A percentile compares a stretch with the other conserved stretches of the same genome.
Evolutionary conservation across 1,140 invertebrate species (phyloP).

Genomic region (Dermatophagoides farinae): DNA sequence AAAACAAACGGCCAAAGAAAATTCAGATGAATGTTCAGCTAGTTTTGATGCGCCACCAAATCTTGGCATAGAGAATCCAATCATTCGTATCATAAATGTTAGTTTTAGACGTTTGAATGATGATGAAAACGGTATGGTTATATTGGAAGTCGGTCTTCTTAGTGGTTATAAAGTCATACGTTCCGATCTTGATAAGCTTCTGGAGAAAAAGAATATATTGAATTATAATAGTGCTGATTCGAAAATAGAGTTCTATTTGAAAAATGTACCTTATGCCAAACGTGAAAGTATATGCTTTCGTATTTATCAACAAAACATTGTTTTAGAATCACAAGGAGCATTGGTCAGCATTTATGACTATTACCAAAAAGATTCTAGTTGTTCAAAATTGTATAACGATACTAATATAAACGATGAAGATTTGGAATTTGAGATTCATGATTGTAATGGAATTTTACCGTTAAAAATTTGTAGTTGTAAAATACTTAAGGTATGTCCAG

Average conservation of each 20-base stretch:
- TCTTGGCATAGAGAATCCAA: background rate
- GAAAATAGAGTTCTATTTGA: conserved; percentile 12
- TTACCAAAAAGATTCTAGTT: conserved; percentile 7
- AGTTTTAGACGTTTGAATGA: background rate
- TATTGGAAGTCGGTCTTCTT: conserved; percentile 25
- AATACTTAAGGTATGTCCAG: no score
- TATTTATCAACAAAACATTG: conserved; percentile 1
- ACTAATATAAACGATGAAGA: no score
- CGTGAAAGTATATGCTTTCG: conserved; percentile 10
- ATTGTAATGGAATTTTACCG: no score
- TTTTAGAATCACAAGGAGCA: conserved; percentile 12
- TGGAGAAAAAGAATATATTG: background rate
- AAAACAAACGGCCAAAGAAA: no score
- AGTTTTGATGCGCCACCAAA: background rate
- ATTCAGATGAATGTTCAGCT: background rate
- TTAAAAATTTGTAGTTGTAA: no score
- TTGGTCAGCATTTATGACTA: conserved; percentile 14
- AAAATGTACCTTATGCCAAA: background rate
- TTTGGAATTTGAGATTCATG: no score
- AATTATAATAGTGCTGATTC: background rate
- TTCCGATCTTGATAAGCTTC: conserved; percentile 20
- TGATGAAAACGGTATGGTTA: conserved; percentile 20
- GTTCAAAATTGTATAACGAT: no score
- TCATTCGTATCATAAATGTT: conserved; percentile 11
- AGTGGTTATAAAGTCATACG: conserved; percentile 23